Evolutionary conservation across 2,113 vertebrate genomes (phyloP), one percentile per base, ranked within the genome.

Genomic region (Dendropsophus ebraccatus): DNA sequence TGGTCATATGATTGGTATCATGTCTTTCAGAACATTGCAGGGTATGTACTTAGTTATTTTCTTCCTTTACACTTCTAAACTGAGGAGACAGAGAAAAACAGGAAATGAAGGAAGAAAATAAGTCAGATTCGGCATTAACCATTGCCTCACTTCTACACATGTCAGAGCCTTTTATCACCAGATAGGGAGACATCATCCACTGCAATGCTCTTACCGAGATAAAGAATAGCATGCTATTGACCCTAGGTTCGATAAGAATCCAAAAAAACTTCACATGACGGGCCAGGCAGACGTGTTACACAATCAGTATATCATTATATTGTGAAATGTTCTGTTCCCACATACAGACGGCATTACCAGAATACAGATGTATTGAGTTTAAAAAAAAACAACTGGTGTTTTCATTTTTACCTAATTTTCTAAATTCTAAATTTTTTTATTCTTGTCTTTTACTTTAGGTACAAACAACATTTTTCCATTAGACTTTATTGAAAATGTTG

Each of bases 281-380:
- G 25, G 47, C 74, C n/a, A n/a, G 14, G 9, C 2, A n/a, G 2
- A 21, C 5, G 49, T 10, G 75, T 77, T 54, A 54, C 75, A 32
- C 49, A 77, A 77, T 13, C 19, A 17, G 16, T 32, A 52, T 17
- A 2, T 73, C 23, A 83, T 82, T 83, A 67, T 14, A 83, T 82
- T 83, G 81, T 14, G 21, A 83, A 83, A 83, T 70, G 28, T 32
- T 56, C 11, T 58, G 67, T 73, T 72, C 67, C 12, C 81, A 83
- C 67, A 83, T 83, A 73, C 19, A 62, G 28, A 50, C 10, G n/a
- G 50, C 21, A n/a, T n/a, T 13, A 45, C 37, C 70, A 12, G n/a
- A 45, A n/a, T 17, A 52, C 35, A 52, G 14, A 76, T 32, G 74
- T 19, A 41, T 8, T 41, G 4, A 41, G 45, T 28, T n/a, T 25